These are phyloP conservation scores for Nematolebias whitei DNA, from an alignment of 2,113 vertebrate species.

Conservation along the genomic window DNA sequence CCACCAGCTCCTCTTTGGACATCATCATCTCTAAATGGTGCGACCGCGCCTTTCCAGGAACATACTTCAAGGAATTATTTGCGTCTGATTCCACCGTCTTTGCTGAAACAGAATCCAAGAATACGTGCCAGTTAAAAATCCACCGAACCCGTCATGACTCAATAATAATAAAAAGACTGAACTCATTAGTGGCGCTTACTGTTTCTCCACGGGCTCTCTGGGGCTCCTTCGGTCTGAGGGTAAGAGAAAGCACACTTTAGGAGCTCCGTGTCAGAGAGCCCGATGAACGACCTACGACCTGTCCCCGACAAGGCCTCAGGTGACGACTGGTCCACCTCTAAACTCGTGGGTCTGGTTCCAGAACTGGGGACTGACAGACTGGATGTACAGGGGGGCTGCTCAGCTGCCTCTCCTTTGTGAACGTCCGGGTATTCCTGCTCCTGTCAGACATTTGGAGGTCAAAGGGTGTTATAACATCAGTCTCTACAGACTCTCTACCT, in stretches of 20 bases:
- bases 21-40: conserved; percentile 91
- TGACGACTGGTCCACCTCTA: conserved; percentile 47
- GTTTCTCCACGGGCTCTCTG: conserved; percentile 48
- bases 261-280: conserved; percentile 72
- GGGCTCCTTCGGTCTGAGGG: conserved; percentile 62
- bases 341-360: conserved; percentile 35
- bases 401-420: conserved; percentile 35
- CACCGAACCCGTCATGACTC: rapidly evolving
- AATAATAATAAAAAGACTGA: not conserved
- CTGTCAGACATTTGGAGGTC: conserved; percentile 50
- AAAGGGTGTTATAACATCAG: not conserved
- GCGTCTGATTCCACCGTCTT: conserved; percentile 33
- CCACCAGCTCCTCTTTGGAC: conserved; percentile 91
- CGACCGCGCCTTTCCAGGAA: conserved; percentile 88
- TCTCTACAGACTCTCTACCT: not conserved
- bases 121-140: not conserved
- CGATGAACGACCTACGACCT: conserved; percentile 57
- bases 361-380: conserved; percentile 27
- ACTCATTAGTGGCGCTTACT: conserved; percentile 40
- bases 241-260: conserved; percentile 73
- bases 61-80: conserved; percentile 82
- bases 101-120: conserved; percentile 13
- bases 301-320: conserved; percentile 39
- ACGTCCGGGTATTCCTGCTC: conserved; percentile 49
- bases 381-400: conserved; percentile 46